Evolutionary conservation across 2,113 vertebrate genomes (phyloP).

Genomic region (Parus major): DNA sequence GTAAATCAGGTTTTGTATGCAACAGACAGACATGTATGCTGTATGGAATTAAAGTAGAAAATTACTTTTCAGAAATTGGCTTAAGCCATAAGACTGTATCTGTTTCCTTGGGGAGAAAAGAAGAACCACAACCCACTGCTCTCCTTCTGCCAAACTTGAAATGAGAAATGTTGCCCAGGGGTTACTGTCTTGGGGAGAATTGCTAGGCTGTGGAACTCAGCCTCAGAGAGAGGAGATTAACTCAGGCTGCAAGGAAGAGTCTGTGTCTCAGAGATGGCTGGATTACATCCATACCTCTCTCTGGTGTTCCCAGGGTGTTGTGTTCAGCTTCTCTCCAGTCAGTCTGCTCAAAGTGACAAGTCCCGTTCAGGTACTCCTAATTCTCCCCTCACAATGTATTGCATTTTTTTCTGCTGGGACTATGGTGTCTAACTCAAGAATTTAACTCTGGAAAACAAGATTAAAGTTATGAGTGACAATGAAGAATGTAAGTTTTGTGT

Average conservation of each 20-base stretch:
- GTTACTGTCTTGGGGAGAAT: background rate
- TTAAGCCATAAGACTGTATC: background rate
- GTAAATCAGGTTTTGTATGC: background rate
- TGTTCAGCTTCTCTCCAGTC: background rate
- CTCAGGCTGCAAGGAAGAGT: background rate
- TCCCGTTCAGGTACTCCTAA: background rate
- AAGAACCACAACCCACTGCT: background rate
- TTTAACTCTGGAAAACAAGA: background rate
- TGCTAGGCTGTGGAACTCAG: background rate
- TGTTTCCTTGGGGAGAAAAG: background rate
- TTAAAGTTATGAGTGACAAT: background rate
- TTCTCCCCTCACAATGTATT: background rate
- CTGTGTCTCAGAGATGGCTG: background rate
- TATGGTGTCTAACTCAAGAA: background rate
- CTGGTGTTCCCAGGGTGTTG: background rate
- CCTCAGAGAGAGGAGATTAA: background rate
- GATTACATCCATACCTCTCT: background rate
- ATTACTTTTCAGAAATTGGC: background rate
- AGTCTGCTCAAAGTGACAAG: background rate
- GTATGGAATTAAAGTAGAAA: background rate
- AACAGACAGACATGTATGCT: background rate
- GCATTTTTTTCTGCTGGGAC: background rate
- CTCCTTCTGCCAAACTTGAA: background rate
- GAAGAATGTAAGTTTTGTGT: background rate
- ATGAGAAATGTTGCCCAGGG: background rate